Conservation (phyloP, 2,888 invertebrate species). For the Anodontia alba region DNA sequence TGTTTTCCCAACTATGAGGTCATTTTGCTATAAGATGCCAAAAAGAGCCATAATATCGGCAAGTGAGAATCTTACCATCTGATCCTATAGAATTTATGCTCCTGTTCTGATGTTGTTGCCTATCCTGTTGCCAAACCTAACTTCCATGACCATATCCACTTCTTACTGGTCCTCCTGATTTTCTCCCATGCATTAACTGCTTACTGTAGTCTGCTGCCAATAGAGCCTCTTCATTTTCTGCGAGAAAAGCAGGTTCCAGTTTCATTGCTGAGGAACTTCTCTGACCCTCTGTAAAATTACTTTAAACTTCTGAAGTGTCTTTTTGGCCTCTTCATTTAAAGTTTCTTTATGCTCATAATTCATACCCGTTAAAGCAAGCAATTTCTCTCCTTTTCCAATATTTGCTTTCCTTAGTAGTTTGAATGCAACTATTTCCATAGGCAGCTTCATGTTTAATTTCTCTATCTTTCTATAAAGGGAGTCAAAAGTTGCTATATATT, state of each 20-base stretch:
- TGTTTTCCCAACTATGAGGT: not conserved
- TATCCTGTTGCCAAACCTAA: not conserved
- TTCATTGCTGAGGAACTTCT: constrained; percentile 27
- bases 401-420: constrained; percentile 49
- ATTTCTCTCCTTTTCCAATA: constrained; percentile 50
- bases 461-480: constrained; percentile 53
- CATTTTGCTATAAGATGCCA: constrained; percentile 46
- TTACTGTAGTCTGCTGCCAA: constrained; percentile 22
- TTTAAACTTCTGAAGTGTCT: not conserved
- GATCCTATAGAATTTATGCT: constrained; percentile 35
- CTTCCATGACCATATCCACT: constrained; percentile 2
- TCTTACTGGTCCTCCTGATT: not conserved
- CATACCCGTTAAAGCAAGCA: constrained; percentile 47
- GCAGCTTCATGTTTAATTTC: constrained; percentile 60
- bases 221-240: constrained; percentile 27
- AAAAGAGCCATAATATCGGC: constrained; percentile 50
- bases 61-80: constrained; percentile 39
- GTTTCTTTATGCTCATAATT: constrained; percentile 39
- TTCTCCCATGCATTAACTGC: not conserved
- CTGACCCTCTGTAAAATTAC: not conserved
- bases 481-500: too few relatives aligned
- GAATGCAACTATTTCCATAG: constrained; percentile 56
- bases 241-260: constrained; percentile 42
- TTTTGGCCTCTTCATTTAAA: constrained; percentile 30
- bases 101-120: constrained; percentile 1